These are phyloP conservation scores for Temnothorax curvispinosus DNA, from an alignment of 1,140 invertebrate species.

Conservation along the genomic window DNA sequence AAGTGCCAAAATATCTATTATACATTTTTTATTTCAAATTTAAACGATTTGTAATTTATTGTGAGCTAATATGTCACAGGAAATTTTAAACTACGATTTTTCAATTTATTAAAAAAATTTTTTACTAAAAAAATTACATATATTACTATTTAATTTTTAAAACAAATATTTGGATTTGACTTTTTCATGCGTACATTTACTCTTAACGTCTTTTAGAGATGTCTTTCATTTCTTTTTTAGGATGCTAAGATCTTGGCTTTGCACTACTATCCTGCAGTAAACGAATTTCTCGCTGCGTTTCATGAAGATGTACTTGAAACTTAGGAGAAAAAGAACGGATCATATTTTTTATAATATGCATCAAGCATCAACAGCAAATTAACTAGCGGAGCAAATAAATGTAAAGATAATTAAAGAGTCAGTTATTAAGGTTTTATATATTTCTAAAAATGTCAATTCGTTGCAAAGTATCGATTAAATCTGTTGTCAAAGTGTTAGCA, in stretches of 20 bases:
- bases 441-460: neutral
- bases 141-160: neutral
- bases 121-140: slow-evolving; percentile 4
- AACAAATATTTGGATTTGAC: neutral
- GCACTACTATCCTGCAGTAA: slow-evolving; percentile 72
- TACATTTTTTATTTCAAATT: slow-evolving; percentile 7
- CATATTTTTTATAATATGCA: neutral
- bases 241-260: slow-evolving; percentile 67
- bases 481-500: neutral
- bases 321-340: neutral
- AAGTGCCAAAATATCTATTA: slow-evolving; percentile 7
- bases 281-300: slow-evolving; percentile 69
- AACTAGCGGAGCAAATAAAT: neutral
- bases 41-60: neutral
- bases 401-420: neutral
- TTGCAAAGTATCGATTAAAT: neutral
- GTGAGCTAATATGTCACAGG: slow-evolving; percentile 8
- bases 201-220: neutral
- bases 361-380: neutral
- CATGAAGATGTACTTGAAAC: neutral
- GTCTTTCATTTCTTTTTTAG: slow-evolving; percentile 59
- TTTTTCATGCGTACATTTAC: neutral
- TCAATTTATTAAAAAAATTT: neutral
- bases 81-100: neutral
- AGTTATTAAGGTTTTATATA: slow-evolving; percentile 1